Evolutionary conservation across 2,797 vertebrate species (phyloP), one percentile per base, ranked within the genome.

Genomic region (Loriculus beryllinus): DNA sequence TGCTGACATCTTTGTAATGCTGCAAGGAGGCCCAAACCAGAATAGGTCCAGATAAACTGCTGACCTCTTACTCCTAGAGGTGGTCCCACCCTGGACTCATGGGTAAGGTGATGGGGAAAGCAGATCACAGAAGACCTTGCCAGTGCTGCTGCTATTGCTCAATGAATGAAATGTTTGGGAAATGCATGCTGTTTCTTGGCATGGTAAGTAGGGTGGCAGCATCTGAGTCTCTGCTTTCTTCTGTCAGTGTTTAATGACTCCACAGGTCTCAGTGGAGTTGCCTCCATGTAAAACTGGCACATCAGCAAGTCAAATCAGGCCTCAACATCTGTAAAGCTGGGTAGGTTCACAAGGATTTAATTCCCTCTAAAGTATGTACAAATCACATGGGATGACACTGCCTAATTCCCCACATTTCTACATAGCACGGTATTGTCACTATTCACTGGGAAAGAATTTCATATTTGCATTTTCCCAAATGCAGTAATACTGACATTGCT

Each of bases 401-500:
- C 47, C 89, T 86, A 92, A 91, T 94, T 93, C 89, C 72, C 72
- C 2, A 3, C 89, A 92, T 96, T 95, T 95, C 93, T 95, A 60
- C 87, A 82, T 88, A 86, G 76, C 79, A 60, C 3, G 1, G 33
- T 63, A 88, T 77, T 86, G 67, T 67, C 70, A 60, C 76, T 86
- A 51, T 63, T 96, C 91, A 92, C 82, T 94, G 91, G 94, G 91
- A 95, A 96, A 96, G 86, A 96, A 95, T 92, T 78, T 92, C 16
- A 62, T 89, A 83, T 95, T 95, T 95, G 76, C 76, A 79, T 91
- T 94, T 94, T 93, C 93, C 92, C 91, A 91, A 92, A 71, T 81
- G 86, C 28, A 0, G 68, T 75, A 91, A 93, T 76, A 85, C 56
- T 85, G 82, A 31, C 71, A 80, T 89, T 85, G 68, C 67, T 92